phyloP scores from a whole-genome alignment of 2,113 vertebrate species.

The Bettongia penicillata region DNA sequence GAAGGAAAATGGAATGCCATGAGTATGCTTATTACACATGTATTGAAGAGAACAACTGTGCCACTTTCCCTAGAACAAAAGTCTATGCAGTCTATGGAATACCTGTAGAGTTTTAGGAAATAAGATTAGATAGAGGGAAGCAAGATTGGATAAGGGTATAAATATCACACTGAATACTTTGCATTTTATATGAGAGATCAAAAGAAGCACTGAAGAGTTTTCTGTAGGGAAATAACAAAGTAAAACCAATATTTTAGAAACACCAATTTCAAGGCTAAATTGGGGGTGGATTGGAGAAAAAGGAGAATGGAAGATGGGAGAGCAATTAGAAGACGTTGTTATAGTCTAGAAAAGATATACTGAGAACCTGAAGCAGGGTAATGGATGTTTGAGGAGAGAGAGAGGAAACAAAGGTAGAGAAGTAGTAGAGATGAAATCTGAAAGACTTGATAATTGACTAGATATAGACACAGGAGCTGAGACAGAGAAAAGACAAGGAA shows the following conservation, averaged over 20 bases:
- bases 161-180: neutral
- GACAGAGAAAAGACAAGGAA: neutral
- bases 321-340: neutral
- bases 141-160: neutral
- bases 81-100: neutral
- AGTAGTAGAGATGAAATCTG: neutral
- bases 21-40: neutral
- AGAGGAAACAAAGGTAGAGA: neutral
- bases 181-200: neutral
- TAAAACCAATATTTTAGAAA: neutral
- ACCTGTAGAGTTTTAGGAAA: neutral
- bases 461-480: neutral
- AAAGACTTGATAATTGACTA: neutral
- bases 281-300: neutral
- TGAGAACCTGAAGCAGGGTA: neutral
- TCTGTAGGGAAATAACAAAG: neutral
- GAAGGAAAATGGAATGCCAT: neutral
- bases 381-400: neutral
- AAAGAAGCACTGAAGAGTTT: neutral
- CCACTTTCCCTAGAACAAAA: neutral
- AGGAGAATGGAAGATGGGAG: neutral
- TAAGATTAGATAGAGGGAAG: neutral
- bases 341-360: neutral
- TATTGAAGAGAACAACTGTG: neutral
- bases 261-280: neutral